Conservation (phyloP, 2,888 invertebrate species). For the Hartigia nigra region DNA sequence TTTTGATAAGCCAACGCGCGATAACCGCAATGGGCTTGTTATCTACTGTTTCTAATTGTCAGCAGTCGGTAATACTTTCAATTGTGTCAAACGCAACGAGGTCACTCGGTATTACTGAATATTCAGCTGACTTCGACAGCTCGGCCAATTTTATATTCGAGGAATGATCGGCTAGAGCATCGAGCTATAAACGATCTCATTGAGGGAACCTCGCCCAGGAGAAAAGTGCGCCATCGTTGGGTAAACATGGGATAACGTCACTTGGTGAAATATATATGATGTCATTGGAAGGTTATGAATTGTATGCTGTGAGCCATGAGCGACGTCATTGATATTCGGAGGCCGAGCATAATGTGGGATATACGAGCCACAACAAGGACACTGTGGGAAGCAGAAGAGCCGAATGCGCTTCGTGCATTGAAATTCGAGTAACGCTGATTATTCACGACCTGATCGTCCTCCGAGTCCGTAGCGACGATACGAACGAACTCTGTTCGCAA, state of each 20-base stretch:
- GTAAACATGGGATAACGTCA: background rate
- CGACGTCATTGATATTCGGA: background rate
- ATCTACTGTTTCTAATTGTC: background rate
- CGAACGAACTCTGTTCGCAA: background rate
- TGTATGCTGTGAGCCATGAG: background rate
- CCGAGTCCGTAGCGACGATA: background rate
- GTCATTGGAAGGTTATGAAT: background rate
- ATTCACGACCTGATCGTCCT: background rate
- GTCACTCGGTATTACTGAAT: background rate
- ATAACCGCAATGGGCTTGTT: background rate
- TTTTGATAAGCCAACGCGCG: background rate
- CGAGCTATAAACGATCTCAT: background rate
- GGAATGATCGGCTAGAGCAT: background rate
- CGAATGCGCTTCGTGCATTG: background rate
- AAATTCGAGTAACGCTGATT: background rate
- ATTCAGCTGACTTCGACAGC: background rate
- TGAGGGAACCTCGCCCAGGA: background rate
- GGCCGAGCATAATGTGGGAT: background rate
- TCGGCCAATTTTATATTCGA: background rate
- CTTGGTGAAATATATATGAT: background rate
- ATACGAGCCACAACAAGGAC: background rate
- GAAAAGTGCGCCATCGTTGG: background rate
- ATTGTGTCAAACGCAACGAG: background rate
- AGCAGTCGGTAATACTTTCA: background rate
- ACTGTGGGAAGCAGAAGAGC: background rate